Conservation (phyloP, 2,113 vertebrate genomes). For the Strigops habroptila region DNA sequence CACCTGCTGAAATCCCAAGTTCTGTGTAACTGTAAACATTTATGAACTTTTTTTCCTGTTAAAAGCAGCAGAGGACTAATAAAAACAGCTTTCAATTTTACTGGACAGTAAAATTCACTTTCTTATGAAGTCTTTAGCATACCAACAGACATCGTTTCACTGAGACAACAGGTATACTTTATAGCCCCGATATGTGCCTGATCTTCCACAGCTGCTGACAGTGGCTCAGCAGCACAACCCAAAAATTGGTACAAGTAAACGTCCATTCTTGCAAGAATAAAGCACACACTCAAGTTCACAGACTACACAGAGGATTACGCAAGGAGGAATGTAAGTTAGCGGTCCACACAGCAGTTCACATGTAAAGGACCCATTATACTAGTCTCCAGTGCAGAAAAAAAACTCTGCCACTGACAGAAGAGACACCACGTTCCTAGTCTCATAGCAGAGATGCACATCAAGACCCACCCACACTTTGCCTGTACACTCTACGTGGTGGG, state of each 20-base stretch:
- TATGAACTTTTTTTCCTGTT: background rate
- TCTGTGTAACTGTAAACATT: background rate
- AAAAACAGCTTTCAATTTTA: background rate
- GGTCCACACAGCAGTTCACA: background rate
- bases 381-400: background rate
- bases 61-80: background rate
- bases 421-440: fast-evolving
- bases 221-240: background rate
- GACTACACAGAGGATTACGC: background rate
- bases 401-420: background rate
- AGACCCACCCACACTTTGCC: fast-evolving
- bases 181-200: fast-evolving
- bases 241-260: background rate
- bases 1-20: background rate
- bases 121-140: background rate
- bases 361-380: fast-evolving
- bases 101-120: background rate
- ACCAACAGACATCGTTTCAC: background rate
- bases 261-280: background rate
- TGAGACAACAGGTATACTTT: background rate
- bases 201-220: background rate
- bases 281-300: background rate
- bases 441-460: fast-evolving
- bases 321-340: background rate
- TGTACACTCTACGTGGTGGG: background rate